Percentiles rank a stretch among this genome's conserved stretches.
Conservation (phyloP, 2,113 vertebrate species). For the Pterocles gutturalis region DNA sequence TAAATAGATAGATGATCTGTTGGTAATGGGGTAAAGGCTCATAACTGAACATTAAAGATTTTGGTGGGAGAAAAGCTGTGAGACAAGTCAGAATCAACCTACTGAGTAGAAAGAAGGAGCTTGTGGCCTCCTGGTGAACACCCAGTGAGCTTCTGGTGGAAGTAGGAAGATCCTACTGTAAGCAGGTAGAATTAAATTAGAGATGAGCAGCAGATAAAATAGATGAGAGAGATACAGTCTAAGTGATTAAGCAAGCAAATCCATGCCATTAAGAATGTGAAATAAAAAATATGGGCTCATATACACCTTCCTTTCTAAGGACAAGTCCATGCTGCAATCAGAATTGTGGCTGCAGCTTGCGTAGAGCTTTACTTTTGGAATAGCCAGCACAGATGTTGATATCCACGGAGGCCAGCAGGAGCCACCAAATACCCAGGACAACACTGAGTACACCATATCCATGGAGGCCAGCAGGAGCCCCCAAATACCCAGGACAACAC, state of each 20-base stretch:
- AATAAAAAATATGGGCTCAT: neutral
- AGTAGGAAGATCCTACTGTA: neutral
- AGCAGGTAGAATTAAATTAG: neutral
- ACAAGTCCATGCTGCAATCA: neutral
- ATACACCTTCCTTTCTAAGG: neutral
- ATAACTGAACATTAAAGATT: neutral
- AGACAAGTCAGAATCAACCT: neutral
- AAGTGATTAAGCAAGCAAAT: neutral
- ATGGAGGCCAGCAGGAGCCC: neutral
- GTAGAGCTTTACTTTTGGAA: neutral
- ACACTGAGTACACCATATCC: neutral
- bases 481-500: neutral
- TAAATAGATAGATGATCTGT: neutral
- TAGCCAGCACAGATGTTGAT: neutral
- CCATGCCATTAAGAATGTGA: neutral
- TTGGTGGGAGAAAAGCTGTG: neutral
- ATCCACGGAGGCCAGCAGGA: neutral
- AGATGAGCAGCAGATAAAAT: neutral
- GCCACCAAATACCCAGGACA: neutral
- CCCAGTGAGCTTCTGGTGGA: neutral
- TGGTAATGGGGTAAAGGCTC: neutral
- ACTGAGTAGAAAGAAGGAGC: neutral
- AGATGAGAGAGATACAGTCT: neutral
- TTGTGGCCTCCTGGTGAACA: neutral
- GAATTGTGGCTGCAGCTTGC: neutral